Percentiles rank a stretch among this genome's conserved stretches.
phyloP scores from a whole-genome alignment of 2,888 invertebrate species.

The Saturnia pavonia region DNA sequence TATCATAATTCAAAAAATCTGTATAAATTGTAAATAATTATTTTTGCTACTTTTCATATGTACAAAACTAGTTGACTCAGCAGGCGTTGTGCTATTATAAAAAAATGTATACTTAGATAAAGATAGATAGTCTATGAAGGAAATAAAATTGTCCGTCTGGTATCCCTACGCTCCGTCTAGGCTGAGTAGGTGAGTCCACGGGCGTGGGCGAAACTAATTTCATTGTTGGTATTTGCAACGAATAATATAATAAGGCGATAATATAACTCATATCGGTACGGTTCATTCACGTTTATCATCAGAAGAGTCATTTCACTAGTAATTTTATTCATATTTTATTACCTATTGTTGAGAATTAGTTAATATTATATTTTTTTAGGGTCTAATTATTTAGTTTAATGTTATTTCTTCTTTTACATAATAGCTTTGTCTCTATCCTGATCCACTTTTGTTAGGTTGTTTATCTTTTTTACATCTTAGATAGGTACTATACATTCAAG shows the following conservation, averaged over 20 bases:
- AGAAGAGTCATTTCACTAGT: slow-evolving; percentile 10
- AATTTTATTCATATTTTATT: neutral
- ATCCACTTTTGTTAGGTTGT: too few relatives aligned
- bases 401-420: too few relatives aligned
- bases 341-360: neutral
- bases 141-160: neutral
- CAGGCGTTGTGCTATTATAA: too few relatives aligned
- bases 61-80: too few relatives aligned
- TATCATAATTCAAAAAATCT: neutral
- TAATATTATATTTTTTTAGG: neutral
- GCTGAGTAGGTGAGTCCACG: slow-evolving; percentile 37
- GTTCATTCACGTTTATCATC: slow-evolving; percentile 52
- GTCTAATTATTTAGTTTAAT: neutral
- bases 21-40: neutral
- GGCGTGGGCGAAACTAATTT: slow-evolving; percentile 47
- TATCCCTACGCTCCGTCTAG: slow-evolving; percentile 29
- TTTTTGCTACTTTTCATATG: too few relatives aligned
- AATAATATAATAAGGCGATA: slow-evolving; percentile 46
- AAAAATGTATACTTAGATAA: neutral
- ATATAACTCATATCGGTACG: slow-evolving; percentile 34
- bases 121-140: neutral
- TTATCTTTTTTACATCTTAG: too few relatives aligned
- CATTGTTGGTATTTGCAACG: slow-evolving; percentile 44
- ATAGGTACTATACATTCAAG: too few relatives aligned
- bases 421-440: too few relatives aligned